phyloP scores from a whole-genome alignment of 2,888 invertebrate species.

The Coelopa pilipes region DNA sequence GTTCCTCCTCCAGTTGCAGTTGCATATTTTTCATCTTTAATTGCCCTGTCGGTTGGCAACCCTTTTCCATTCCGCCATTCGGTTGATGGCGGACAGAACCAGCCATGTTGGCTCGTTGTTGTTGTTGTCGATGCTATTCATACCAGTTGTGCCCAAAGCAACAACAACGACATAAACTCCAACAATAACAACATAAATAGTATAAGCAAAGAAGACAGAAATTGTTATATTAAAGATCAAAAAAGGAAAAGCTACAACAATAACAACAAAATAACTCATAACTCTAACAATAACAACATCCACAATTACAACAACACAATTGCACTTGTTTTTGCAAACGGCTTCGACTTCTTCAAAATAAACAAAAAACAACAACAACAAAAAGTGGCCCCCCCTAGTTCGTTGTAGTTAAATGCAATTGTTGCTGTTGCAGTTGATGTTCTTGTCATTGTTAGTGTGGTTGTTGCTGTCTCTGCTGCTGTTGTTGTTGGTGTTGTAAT shows the following conservation, averaged over 20 bases:
- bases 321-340: conserved; percentile 25
- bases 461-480: neutral
- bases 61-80: neutral
- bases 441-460: neutral
- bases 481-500: neutral
- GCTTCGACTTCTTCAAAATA: neutral
- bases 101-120: neutral
- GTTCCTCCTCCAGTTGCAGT: neutral
- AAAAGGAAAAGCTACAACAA: neutral
- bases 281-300: neutral
- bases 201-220: neutral
- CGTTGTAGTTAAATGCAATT: too few species aligned
- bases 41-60: conserved; percentile 13
- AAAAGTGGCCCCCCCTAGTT: neutral
- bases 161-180: neutral
- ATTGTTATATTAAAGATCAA: neutral
- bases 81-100: neutral
- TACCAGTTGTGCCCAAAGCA: neutral
- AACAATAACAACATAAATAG: neutral
- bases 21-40: conserved; percentile 16
- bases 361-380: too few species aligned
- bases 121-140: neutral
- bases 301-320: conserved; percentile 1
- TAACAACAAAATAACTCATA: neutral
- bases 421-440: neutral